Evolutionary conservation across 2,797 vertebrate genomes (phyloP), one percentile per base, ranked within the genome.

Genomic region (Microhierax caerulescens): DNA sequence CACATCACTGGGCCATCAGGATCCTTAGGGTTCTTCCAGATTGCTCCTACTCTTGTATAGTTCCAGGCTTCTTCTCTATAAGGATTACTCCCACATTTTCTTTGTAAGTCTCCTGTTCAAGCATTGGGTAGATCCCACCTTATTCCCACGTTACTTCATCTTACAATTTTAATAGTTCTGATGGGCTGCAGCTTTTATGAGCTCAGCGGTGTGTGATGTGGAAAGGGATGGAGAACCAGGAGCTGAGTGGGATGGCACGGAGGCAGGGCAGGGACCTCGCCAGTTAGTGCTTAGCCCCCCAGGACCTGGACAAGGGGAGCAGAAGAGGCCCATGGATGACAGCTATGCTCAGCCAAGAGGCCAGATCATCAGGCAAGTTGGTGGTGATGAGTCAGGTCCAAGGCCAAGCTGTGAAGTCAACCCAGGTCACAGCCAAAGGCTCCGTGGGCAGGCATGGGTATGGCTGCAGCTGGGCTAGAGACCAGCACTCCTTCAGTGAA

Each of bases 291-390:
- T 39, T 59, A 77, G 41, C 27, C 57, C 74, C 37, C 15, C 37
- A 32, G 64, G 14, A 81, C 6, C 7, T 0, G 0, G 9, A 3
- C 32, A 76, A n/a, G 41, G 30, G 4, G 8, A 73, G 28, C 30
- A 65, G 39, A 16, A 65, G 51, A 77, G 24, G 54, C 18, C 36
- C 48, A 11, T 4, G 39, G 25, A 30, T 48, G 9, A 47, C 22
- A 69, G 34, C 57, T 43, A 10, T 15, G 43, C 16, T 69, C 48
- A 79, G 10, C 36, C 54, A 70, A n/a, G 36, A 50, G 39, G 20
- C 20, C 11, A 61, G 23, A 43, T 85, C 61, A 67, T 41, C 85
- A 67, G 47, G 32, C 36, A 67, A 63, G 41, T 6, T 53, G 80
- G 7, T 34, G 37, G 36, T 57, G 50, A 57, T 69, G 74, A 69